Evolutionary conservation across 1,140 invertebrate genomes (phyloP), one percentile per base, ranked within the genome.

Genomic region (Camponotus pennsylvanicus): DNA sequence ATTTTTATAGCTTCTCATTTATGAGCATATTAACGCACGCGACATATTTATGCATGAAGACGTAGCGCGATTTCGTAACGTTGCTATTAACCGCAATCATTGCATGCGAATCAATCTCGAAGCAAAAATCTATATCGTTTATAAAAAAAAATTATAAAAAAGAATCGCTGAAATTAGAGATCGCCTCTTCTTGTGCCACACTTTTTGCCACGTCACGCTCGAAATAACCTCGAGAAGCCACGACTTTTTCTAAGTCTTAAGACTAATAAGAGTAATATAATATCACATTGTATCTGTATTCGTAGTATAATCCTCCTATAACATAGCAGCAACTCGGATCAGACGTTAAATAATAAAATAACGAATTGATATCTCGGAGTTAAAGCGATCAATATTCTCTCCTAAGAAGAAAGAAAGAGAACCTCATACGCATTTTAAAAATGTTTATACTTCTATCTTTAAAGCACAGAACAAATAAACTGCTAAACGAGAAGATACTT

Each of bases 171-270:
- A 61, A 34, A n/a, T 32, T 21, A 67, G 37, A 57, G 49, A 57
- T 80, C 21, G 2, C 64, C 15, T 57, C 45, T 15, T 52, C 49
- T 34, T 27, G n/a, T 40, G 21, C 66, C 66, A 52, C 49, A 80
- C 40, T 55, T 64, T 80, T 64, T 69, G 78, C 34, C 78, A 70
- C 49, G 49, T 67, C 21, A 70, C 4, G 18, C 69, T 88, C 82
- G 61, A 63, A n/a, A 69, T 79, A 37, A 42, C n/a, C 59, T 79
- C 52, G 63, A 85, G 66, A 57, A 79, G 76, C 75, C 75, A 80
- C 78, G 75, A 85, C 27, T 52, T 85, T 69, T 79, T 85, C 75
- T 66, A 79, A 85, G 75, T 85, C 83, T 79, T 79, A 85, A 75
- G 73, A 61, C 63, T 86, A 67, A 71, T 86, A 67, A 59, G 69